phyloP scores from a whole-genome alignment of 1,140 invertebrate species.

The Monomorium pharaonis region DNA sequence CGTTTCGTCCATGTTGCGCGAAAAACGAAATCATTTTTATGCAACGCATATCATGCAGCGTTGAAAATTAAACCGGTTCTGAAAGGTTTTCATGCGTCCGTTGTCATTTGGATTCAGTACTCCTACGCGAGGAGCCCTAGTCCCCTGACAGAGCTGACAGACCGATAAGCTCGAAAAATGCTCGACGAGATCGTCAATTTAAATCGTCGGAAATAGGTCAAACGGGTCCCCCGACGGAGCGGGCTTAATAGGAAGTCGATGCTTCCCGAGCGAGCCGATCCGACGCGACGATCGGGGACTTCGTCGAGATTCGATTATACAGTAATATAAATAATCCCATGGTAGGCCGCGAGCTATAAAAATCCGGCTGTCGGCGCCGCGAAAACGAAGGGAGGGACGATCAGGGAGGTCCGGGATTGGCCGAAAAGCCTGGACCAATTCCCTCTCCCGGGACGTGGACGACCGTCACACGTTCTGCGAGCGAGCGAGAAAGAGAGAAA shows the following conservation, averaged over 20 bases:
- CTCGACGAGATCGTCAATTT: not conserved
- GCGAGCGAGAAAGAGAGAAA: not conserved
- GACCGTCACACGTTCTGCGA: slow-evolving; percentile 69
- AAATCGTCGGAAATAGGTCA: slow-evolving; percentile 36
- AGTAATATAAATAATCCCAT: slow-evolving; percentile 44
- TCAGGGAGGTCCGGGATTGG: not conserved
- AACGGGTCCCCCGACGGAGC: not conserved
- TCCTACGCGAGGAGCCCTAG: not conserved
- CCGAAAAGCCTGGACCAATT: slow-evolving; percentile 66
- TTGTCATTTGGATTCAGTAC: not conserved
- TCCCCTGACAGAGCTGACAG: too few relatives aligned
- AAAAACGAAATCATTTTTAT: not conserved
- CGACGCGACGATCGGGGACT: slow-evolving; percentile 19
- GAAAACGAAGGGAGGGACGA: not conserved
- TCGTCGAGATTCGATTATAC: slow-evolving; percentile 32
- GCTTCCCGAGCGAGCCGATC: not conserved
- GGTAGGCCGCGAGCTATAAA: not conserved
- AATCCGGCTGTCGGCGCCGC: not conserved
- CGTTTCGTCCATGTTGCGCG: not conserved
- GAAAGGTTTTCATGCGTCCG: not conserved
- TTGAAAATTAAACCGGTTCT: not conserved
- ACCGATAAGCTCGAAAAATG: too few relatives aligned
- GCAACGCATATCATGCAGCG: not conserved
- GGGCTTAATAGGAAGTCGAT: not conserved
- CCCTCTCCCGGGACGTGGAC: slow-evolving; percentile 58